Percentiles rank a stretch among this genome's conserved stretches.
Evolutionary conservation across 2,797 vertebrate genomes (phyloP).

Genomic region (Smutsia temminckii): DNA sequence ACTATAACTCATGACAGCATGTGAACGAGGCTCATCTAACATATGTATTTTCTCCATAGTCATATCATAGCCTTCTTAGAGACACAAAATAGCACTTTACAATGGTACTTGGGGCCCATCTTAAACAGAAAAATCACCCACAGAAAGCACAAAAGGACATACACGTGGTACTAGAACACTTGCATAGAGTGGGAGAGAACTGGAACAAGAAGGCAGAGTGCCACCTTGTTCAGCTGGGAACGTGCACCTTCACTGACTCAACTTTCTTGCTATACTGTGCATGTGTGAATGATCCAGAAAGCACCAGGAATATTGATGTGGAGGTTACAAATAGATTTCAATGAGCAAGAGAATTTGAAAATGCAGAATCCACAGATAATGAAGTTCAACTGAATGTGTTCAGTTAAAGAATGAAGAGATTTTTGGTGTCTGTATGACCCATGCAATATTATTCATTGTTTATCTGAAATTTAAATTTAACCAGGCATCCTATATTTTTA

Average conservation of each 20-base stretch:
- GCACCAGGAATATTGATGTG: not conserved
- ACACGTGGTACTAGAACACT: not conserved
- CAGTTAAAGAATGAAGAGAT: not conserved
- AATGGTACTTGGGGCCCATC: not conserved
- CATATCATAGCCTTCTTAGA: not conserved
- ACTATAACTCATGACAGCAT: not conserved
- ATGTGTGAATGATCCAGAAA: not conserved
- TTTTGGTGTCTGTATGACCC: not conserved
- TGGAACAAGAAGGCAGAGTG: not conserved
- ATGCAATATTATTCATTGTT: not conserved
- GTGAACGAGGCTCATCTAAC: not conserved
- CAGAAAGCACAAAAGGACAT: not conserved
- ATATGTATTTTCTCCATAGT: not conserved
- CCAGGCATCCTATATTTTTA: not conserved
- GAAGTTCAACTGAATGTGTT: not conserved
- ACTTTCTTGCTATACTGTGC: not conserved
- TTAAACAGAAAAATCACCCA: not conserved
- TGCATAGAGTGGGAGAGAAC: not conserved
- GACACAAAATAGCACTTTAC: not conserved
- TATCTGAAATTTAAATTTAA: conserved; percentile 42
- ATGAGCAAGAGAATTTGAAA: not conserved
- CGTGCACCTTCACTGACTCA: no score
- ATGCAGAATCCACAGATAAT: not conserved
- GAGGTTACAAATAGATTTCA: not conserved
- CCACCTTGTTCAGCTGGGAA: not conserved